These are phyloP conservation scores for Delia radicum DNA, from an alignment of 1,140 invertebrate species.

Conservation along the genomic window DNA sequence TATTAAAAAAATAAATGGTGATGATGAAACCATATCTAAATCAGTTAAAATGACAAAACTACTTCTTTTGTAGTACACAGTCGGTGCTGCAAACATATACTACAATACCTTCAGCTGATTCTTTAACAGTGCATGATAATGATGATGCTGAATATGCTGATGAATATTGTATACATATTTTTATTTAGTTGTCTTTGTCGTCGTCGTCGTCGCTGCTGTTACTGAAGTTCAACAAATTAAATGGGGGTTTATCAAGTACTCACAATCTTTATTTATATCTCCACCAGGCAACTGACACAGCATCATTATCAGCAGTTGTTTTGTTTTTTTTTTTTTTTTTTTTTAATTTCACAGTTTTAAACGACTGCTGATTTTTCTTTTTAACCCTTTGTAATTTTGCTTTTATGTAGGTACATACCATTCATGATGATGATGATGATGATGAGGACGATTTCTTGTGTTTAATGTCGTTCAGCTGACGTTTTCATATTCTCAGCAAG, in stretches of 20 bases:
- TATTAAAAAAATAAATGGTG: no score
- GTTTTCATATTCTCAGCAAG: constrained; percentile 1
- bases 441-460: not conserved
- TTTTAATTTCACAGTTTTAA: not conserved
- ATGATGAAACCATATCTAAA: not conserved
- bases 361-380: not conserved
- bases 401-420: no score
- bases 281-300: not conserved
- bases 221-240: not conserved
- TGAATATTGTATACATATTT: not conserved
- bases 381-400: not conserved
- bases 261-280: not conserved
- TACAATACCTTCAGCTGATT: not conserved
- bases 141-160: not conserved
- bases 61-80: not conserved
- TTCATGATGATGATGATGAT: not conserved
- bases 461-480: not conserved
- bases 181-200: not conserved
- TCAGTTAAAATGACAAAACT: not conserved
- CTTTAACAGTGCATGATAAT: not conserved
- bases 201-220: not conserved
- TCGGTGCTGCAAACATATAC: not conserved
- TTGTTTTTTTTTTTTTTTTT: not conserved
- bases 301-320: not conserved
- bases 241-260: not conserved